Base-by-base conservation (phyloP, 2,888 invertebrate species). In the Caenorhabditis virilis region DNA sequence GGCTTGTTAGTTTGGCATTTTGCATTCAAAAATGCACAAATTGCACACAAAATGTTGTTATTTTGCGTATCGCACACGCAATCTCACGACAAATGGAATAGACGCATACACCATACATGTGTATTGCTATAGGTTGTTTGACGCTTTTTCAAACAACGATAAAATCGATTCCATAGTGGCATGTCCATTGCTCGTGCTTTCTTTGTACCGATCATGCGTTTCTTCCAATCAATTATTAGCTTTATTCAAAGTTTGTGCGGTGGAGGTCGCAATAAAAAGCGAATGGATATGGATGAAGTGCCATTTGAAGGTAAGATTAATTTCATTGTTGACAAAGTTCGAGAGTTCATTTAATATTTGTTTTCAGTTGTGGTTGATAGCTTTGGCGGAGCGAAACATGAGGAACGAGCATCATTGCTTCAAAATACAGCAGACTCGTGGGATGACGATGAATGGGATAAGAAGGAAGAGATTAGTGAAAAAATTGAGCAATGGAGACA, bases 401-500 rank as follows among this genome's bases (percentile, higher is more conserved):
- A 66, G 38, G 66, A 66, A 43, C 38, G 62, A 33, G 61, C 54
- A 26, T 62, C 63, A 26, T 39, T 67, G 2, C 41, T 61, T 7
- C 46, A 59, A 30, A 63, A 55, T 16, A 64, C 41, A 20, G 52
- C 49, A 3, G 66, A 67, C 53, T 52, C 69, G 20, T 78, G 78
- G 77, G 71, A 65, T n/a, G 72, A 76, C 25, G 58, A 56, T 6
- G 60, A 72, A 16, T 76, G 76, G 76, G 71, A 69, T 27, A 63
- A 74, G 33, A 67, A 70, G 43, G 69, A 61, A 36, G 67, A 66
- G 20, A 65, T 76, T 3, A 73, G 78, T 45, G 72, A 74, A 23
- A 80, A 80, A 47, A 80, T 80, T 56, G 80, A 77, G 41, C 76
- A 80, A 50, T 80, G 78, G 70, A 61, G 80, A 33, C 48, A 58